These are phyloP conservation scores for Pristionchus pacificus DNA, from an alignment of 1,140 invertebrate genomes.

Conservation along the genomic window DNA sequence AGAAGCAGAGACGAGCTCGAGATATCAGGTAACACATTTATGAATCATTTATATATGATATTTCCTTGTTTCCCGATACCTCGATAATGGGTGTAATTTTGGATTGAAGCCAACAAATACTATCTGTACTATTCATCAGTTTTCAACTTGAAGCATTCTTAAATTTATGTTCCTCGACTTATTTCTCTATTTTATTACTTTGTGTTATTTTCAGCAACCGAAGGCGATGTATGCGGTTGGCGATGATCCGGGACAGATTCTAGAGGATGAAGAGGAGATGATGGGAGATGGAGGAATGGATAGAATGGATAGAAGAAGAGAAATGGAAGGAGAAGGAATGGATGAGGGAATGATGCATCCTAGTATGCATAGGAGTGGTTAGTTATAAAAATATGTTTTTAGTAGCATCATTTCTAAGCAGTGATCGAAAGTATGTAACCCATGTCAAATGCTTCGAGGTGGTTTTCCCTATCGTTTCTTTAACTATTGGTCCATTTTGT, in stretches of 20 bases:
- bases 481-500: neutral
- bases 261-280: slow-evolving; percentile 29
- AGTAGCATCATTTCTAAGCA: slow-evolving; percentile 2
- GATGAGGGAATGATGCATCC: too few relatives aligned
- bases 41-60: too few relatives aligned
- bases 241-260: slow-evolving; percentile 28
- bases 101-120: too few relatives aligned
- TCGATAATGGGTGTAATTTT: too few relatives aligned
- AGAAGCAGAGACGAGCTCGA: neutral
- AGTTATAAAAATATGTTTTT: neutral
- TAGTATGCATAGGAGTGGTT: too few relatives aligned
- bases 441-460: too few relatives aligned
- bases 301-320: slow-evolving; percentile 18
- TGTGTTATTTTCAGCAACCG: neutral
- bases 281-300: slow-evolving; percentile 7
- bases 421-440: neutral
- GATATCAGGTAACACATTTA: neutral
- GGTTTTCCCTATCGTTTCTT: too few relatives aligned
- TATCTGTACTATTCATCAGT: too few relatives aligned
- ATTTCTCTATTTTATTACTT: too few relatives aligned
- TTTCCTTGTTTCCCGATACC: too few relatives aligned
- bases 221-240: slow-evolving; percentile 5
- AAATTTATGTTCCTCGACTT: too few relatives aligned
- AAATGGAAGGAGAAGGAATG: slow-evolving; percentile 15
- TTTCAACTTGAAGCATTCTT: too few relatives aligned